Percentiles rank a stretch among this genome's conserved stretches.
phyloP scores from a whole-genome alignment of 1,140 invertebrate species.

The Chrysopa pallens region DNA sequence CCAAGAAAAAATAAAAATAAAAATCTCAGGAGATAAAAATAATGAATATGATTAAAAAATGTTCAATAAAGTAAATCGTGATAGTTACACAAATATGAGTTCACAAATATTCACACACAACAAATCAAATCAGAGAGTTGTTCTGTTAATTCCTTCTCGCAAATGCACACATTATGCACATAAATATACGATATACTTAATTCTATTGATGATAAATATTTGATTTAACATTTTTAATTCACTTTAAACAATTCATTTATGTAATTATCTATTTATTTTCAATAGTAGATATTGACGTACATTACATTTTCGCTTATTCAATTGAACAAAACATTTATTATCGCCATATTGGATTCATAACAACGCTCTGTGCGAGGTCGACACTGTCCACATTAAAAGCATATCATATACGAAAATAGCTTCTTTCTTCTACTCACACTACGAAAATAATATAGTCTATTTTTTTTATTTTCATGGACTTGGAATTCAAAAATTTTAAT shows the following conservation, averaged over 20 bases:
- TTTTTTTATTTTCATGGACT: too few species aligned
- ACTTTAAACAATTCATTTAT: too few species aligned
- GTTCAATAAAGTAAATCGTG: too few species aligned
- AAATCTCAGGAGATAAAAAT: too few species aligned
- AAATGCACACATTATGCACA: background rate
- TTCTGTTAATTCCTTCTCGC: background rate
- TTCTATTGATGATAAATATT: background rate
- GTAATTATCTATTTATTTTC: background rate
- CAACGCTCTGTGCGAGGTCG: constrained; percentile 14
- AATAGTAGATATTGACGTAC: constrained; percentile 11
- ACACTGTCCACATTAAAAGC: background rate
- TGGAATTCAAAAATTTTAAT: too few species aligned
- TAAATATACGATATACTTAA: background rate
- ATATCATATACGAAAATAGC: too few species aligned
- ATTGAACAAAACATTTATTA: constrained; percentile 21
- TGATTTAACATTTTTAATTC: background rate
- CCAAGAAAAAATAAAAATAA: too few species aligned
- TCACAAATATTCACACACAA: background rate
- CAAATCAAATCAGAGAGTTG: background rate
- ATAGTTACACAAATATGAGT: background rate
- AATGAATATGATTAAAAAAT: too few species aligned
- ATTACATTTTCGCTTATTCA: constrained; percentile 7
- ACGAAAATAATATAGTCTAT: too few species aligned
- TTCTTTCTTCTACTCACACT: too few species aligned
- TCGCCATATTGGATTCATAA: constrained; percentile 26